A percentile compares a stretch with the other conserved stretches of the same genome.
Conservation (phyloP, 2,797 vertebrate genomes). For the Mareca strepera region DNA sequence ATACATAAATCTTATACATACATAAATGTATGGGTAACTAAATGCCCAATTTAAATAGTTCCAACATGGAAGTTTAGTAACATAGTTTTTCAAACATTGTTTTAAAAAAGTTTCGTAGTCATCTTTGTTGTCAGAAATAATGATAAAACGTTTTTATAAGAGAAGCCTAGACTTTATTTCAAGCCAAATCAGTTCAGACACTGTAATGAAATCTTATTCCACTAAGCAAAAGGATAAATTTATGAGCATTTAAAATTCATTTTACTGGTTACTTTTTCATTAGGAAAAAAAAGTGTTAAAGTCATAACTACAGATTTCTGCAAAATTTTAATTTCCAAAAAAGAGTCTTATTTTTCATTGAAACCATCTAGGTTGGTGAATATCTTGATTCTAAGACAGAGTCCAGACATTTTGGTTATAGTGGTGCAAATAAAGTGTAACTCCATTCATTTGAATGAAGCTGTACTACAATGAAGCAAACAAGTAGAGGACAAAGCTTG, state of each 20-base stretch:
- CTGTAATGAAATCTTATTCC: neutral
- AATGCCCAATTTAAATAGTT: slow-evolving; percentile 8
- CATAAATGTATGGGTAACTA: neutral
- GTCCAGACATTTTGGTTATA: neutral
- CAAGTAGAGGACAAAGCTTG: neutral
- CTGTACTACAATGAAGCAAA: neutral
- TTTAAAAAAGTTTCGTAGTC: slow-evolving; percentile 9
- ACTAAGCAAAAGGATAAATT: neutral
- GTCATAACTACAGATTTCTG: neutral
- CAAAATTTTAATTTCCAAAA: neutral
- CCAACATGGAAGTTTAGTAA: slow-evolving; percentile 5
- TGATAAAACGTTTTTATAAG: slow-evolving; percentile 31
- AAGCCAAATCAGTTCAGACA: slow-evolving; percentile 11
- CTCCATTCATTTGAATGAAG: neutral
- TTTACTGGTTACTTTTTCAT: neutral
- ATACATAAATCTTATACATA: neutral
- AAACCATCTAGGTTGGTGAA: neutral
- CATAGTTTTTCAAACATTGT: slow-evolving; percentile 1
- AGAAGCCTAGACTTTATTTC: slow-evolving; percentile 10
- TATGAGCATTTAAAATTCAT: neutral
- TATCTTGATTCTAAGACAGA: neutral
- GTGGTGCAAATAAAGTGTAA: neutral
- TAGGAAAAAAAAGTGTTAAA: neutral
- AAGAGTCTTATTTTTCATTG: neutral
- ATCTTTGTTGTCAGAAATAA: slow-evolving; percentile 33